A percentile compares a stretch with the other conserved stretches of the same genome.
Evolutionary conservation across 2,888 invertebrate species (phyloP).

Genomic region (Prionchulus punctatus): DNA sequence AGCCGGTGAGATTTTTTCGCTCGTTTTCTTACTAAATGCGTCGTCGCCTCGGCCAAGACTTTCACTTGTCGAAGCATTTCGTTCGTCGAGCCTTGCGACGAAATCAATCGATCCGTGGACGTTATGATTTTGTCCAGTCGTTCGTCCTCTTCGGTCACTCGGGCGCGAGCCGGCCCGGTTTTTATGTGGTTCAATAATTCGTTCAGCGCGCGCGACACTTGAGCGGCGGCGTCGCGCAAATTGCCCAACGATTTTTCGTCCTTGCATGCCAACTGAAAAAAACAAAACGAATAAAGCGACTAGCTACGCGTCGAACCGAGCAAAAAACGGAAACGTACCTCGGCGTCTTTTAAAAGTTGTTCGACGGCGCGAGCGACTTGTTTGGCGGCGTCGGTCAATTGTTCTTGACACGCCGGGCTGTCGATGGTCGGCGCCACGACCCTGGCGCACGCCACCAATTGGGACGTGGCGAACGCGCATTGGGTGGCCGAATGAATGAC

Average conservation of each 20-base stretch:
- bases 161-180: conserved; percentile 40
- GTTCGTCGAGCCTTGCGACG: conserved; percentile 38
- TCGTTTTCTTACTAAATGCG: conserved; percentile 62
- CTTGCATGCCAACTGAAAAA: conserved; percentile 40
- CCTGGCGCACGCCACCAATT: conserved; percentile 90
- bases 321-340: conserved; percentile 14
- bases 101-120: conserved; percentile 70
- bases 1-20: no score
- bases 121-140: conserved; percentile 68
- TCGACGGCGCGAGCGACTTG: conserved; percentile 84
- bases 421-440: conserved; percentile 47
- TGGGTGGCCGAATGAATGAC: conserved; percentile 91
- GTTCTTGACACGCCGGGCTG: conserved; percentile 53
- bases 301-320: conserved; percentile 1
- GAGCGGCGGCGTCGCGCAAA: conserved; percentile 59
- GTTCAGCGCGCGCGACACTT: conserved; percentile 72
- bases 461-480: conserved; percentile 89
- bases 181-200: conserved; percentile 76
- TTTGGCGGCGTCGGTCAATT: conserved; percentile 73
- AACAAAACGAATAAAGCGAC: conserved; percentile 42
- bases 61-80: conserved; percentile 67
- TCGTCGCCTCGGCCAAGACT: conserved; percentile 53
- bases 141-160: conserved; percentile 48
- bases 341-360: conserved; percentile 52
- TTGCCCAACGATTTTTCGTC: conserved; percentile 54